Base-by-base conservation (phyloP, 2,888 invertebrate genomes). In the Melanchra persicariae region DNA sequence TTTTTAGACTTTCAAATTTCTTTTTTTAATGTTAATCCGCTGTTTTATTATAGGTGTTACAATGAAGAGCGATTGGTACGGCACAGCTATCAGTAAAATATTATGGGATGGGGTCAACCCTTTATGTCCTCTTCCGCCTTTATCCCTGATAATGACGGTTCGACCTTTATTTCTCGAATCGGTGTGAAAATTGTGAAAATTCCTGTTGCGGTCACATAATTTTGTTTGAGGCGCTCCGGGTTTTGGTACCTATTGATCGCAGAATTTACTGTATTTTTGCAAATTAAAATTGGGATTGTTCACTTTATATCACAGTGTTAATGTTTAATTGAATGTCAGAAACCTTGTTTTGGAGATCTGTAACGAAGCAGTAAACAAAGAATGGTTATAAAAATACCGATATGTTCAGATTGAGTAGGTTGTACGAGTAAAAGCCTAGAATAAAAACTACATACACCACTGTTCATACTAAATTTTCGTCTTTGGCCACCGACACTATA, bases 81-180 rank as follows among this genome's bases (percentile, higher is more conserved):
- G 77, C 68, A 70, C 69, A 80, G 74, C 79, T 82, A 83, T 81
- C 81, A 74, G 80, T 77, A 81, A 82, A 85, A 86, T 83, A 81
- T 81, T 83, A 85, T 73, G 77, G 81, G 85, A 85, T 74, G 77
- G 81, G 86, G 81, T 82, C 83, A 83, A 80, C 84, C 87, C 84
- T 88, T 88, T 89, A 87, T 85, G 82, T 71, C 72, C 68, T 77
- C 80, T 86, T 86, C 88, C 87, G 85, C 84, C 85, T 88, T 89
- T 89, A 88, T 87, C 87, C 85, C 84, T 67, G 85, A 85, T 90
- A 91, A 91, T 89, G 90, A 87, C 89, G 88, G 89, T 88, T 84
- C 83, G 82, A 87, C 87, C 87, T 86, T 88, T 90, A 87, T 86
- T 85, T 88, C 86, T 79, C 75, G 76, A 84, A 87, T 87, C 72